Evolutionary conservation across 2,888 invertebrate species (phyloP), one percentile per base, ranked within the genome.

Genomic region (Branchipolynoe longqiensis): DNA sequence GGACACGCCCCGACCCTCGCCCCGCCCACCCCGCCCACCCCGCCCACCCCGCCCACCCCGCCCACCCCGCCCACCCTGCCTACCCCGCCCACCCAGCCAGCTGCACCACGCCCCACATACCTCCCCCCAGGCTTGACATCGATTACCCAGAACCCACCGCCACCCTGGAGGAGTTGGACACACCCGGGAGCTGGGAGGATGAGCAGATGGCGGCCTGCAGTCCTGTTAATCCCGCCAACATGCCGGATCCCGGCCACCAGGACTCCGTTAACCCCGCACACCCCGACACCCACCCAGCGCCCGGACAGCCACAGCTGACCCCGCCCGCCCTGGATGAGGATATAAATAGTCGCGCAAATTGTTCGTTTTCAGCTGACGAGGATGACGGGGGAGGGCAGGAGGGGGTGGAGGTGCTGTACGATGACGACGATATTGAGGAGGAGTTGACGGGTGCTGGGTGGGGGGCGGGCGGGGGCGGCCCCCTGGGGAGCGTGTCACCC

Each of bases 141-240:
- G 78, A 78, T 48, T 78, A 78, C 28, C 78, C n/a, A n/a, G n/a
- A n/a, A n/a, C n/a, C 78, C 41, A 78, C 1, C 69, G 25, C 38
- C 36, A 73, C 38, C 38, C 1, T 25, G 36, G 73, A 73, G 73
- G 73, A 22, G 36, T 36, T 40, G 3, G 25, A 2, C 33, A n/a
- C n/a, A n/a, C n/a, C n/a, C n/a, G n/a, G n/a, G n/a, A n/a, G n/a
- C n/a, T n/a, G n/a, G n/a, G n/a, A n/a, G n/a, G n/a, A n/a, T n/a
- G n/a, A n/a, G n/a, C n/a, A n/a, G n/a, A n/a, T n/a, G n/a, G n/a
- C n/a, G n/a, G n/a, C n/a, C n/a, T n/a, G 14, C 48, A 8, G 18
- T 18, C 8, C 48, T 48, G 48, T 12, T 48, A 8, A 48, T 48
- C 8, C 48, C 8, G 48, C 8, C 48, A 48, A 18, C 8, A 48